These are phyloP conservation scores for Himalopsyche kuldschensis DNA, from an alignment of 2,888 invertebrate species.

Conservation along the genomic window DNA sequence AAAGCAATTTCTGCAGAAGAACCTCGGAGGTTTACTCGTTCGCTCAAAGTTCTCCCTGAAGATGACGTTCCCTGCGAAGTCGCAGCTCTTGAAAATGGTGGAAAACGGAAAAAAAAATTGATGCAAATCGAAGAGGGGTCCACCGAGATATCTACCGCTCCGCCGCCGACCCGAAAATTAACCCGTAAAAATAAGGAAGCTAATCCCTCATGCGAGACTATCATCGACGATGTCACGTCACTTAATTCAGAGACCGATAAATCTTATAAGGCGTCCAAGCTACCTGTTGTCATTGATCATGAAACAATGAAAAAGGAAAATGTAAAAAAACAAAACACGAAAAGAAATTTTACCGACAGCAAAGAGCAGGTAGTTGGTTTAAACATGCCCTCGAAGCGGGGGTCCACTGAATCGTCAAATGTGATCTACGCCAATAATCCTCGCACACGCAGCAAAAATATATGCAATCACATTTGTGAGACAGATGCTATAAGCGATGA, in stretches of 20 bases:
- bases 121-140: neutral
- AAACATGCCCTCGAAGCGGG: constrained; percentile 16
- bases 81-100: neutral
- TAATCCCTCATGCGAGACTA: neutral
- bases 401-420: constrained; percentile 6
- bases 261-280: neutral
- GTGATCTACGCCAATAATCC: neutral
- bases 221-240: neutral
- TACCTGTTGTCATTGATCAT: neutral
- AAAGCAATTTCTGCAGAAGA: neutral
- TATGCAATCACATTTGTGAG: neutral
- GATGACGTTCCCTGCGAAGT: neutral
- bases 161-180: neutral
- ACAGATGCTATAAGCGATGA: neutral
- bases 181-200: neutral
- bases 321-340: neutral
- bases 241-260: neutral
- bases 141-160: neutral
- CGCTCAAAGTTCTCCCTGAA: neutral
- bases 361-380: neutral
- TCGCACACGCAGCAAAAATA: neutral
- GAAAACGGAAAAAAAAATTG: neutral
- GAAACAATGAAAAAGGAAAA: neutral
- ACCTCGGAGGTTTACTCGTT: neutral
- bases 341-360: neutral